phyloP scores from a whole-genome alignment of 2,888 invertebrate species.

The Gisinianus flammeolus region DNA sequence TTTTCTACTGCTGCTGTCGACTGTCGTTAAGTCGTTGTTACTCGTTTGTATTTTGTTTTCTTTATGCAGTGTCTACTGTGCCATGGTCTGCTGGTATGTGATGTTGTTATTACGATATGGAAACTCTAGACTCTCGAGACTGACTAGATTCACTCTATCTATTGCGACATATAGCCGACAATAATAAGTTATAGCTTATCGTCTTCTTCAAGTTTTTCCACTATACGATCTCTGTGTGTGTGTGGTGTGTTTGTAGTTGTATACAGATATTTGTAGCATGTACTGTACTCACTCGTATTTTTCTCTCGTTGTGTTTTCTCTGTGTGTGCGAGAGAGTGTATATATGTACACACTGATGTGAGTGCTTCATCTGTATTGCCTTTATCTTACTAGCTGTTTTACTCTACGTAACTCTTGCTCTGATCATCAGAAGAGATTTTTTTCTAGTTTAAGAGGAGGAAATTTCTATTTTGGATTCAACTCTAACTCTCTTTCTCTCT shows the following conservation, averaged over 20 bases:
- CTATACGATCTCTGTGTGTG: not conserved
- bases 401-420: constrained; percentile 9
- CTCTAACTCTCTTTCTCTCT: constrained; percentile 7
- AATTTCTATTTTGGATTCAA: constrained; percentile 47
- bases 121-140: not conserved
- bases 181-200: not conserved
- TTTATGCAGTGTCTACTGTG: not conserved
- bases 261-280: not conserved
- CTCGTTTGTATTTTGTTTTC: not conserved
- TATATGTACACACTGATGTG: not conserved
- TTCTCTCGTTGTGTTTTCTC: not conserved
- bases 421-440: constrained; percentile 36
- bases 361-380: not conserved
- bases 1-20: not conserved
- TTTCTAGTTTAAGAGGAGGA: constrained; percentile 44
- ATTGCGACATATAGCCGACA: not conserved
- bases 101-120: not conserved
- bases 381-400: not conserved
- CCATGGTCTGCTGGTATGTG: not conserved
- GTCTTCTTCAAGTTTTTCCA: not conserved
- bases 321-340: not conserved
- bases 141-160: too few relatives aligned
- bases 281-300: not conserved
- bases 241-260: too few relatives aligned
- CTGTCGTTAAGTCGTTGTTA: not conserved